These are phyloP conservation scores for Todiramphus saurophagus DNA, from an alignment of 2,113 vertebrate species.

Conservation along the genomic window DNA sequence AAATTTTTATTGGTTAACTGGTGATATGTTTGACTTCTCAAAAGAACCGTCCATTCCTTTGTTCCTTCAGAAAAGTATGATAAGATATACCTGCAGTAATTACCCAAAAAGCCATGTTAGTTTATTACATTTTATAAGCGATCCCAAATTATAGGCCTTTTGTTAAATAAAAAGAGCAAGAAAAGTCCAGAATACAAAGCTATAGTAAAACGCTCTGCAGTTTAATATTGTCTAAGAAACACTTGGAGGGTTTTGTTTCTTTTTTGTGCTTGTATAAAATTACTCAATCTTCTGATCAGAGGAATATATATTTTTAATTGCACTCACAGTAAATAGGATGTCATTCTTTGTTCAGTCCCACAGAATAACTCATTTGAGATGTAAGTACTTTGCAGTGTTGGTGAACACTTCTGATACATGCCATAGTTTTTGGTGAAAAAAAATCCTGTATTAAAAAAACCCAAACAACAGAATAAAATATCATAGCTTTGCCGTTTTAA, in stretches of 20 bases:
- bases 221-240: not conserved
- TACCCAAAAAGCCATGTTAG: not conserved
- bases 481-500: not conserved
- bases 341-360: not conserved
- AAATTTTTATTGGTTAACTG: not conserved
- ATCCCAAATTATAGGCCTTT: not conserved
- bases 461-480: not conserved
- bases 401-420: not conserved
- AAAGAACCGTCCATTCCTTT: not conserved
- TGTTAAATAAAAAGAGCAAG: not conserved
- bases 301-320: not conserved
- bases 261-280: not conserved
- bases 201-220: not conserved
- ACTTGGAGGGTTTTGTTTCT: rapidly evolving
- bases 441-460: not conserved
- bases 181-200: not conserved
- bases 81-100: not conserved
- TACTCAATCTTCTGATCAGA: not conserved
- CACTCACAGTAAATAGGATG: not conserved
- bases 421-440: not conserved
- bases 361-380: not conserved
- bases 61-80: not conserved
- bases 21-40: not conserved
- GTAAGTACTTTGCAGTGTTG: not conserved
- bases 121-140: not conserved